Base-by-base conservation (phyloP, 30 jellyfish, hydroid and myxozoan species). In the Nemopilema nomurai region DNA sequence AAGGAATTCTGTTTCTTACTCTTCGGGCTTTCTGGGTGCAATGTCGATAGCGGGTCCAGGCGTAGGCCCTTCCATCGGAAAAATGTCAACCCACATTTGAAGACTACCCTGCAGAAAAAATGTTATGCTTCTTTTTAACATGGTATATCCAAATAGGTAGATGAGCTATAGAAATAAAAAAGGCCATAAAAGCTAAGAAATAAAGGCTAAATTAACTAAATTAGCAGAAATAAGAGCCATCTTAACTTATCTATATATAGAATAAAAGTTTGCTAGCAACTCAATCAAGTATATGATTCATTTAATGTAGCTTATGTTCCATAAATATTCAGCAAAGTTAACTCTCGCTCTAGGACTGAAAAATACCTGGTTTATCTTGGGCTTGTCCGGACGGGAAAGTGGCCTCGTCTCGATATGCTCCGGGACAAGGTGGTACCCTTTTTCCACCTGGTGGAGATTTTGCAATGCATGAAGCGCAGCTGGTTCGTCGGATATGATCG, bases 361-460 rank as follows among this genome's bases (percentile, higher is more conserved):
- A n/a, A n/a, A n/a, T n/a, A 92, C 98, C 96, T 89, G 97, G 18
- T 96, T 75, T 18, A 95, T 52, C 20, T 85, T 88, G 8, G 97
- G 96, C 20, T 81, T 79, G 50, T 89, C 92, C 9, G 92, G 96
- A 26, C 88, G 91, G 52, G 73, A 88, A 66, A 95, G 52, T 0
- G 87, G 27, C 57, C 99, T 79, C 18, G 97, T 72, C 71, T 95
- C 99, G 26, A 90, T 79, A 77, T 95, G 99, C 79, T 95, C 99
- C 0, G 99, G 99, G 13, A 95, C 99, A 1, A 90, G 87, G 30
- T 72, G 87, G 57, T 84, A 90, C 21, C 97, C 97, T 18, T 51
- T 64, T n/a, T 65, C 76, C 31, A 90, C 50, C 25, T 73, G 69
- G 69, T 90, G 91, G 30, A 74, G 84, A 24, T 64, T 64, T 26